Conservation (phyloP, 2,113 vertebrate species). For the Seriola rivoliana region DNA sequence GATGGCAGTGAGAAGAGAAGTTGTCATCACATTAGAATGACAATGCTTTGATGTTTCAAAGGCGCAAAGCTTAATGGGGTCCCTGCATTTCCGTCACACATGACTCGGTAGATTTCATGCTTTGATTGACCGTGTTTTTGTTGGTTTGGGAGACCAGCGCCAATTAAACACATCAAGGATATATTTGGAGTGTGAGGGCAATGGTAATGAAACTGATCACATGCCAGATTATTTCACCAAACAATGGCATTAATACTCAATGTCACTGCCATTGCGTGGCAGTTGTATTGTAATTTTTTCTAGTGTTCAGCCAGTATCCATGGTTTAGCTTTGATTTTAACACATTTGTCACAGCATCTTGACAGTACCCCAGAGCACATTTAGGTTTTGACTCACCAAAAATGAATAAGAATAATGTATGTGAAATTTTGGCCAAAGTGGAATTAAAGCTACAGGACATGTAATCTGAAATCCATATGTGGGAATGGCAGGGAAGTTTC, state of each 20-base stretch:
- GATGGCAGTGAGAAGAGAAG: conserved; percentile 41
- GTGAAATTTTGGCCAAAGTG: not conserved
- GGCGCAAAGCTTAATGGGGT: conserved; percentile 37
- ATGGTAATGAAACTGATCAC: not conserved
- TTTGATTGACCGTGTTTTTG: conserved; percentile 13
- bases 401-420: not conserved
- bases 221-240: not conserved
- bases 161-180: conserved; percentile 13
- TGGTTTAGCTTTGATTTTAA: not conserved
- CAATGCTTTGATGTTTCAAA: conserved; percentile 56
- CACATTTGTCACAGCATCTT: not conserved
- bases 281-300: not conserved
- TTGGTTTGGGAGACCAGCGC: not conserved
- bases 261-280: not conserved
- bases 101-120: conserved; percentile 24
- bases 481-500: not conserved
- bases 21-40: conserved; percentile 54
- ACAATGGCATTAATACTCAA: not conserved
- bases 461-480: not conserved
- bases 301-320: not conserved
- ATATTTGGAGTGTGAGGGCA: not conserved
- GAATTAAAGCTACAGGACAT: not conserved
- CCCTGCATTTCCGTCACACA: conserved; percentile 21
- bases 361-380: not conserved
- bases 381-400: not conserved